Percentiles rank a stretch among this genome's conserved stretches.
These are phyloP conservation scores for Globodera ellingtonae DNA, from an alignment of 1,140 invertebrate species.

Conservation along the genomic window DNA sequence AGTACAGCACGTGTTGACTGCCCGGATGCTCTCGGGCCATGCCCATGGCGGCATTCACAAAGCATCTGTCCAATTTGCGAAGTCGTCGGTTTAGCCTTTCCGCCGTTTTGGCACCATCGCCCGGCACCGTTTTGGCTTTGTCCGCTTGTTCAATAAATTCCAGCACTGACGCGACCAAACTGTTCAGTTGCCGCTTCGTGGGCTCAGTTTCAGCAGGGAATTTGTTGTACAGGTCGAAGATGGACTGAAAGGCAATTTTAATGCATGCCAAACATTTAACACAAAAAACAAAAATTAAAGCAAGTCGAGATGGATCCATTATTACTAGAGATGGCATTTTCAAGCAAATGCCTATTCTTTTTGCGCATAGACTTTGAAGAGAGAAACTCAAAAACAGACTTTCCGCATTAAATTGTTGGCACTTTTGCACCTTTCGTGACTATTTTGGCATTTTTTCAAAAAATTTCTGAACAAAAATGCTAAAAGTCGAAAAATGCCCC, in stretches of 20 bases:
- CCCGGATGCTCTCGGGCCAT: neutral
- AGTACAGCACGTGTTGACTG: slow-evolving; percentile 54
- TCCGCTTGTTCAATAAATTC: slow-evolving; percentile 33
- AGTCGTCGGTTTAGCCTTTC: slow-evolving; percentile 41
- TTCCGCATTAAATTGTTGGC: too few relatives aligned
- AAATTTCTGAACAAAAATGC: too few relatives aligned
- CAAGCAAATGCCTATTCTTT: too few relatives aligned
- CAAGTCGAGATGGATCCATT: too few relatives aligned
- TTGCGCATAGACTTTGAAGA: too few relatives aligned
- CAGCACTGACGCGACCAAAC: slow-evolving; percentile 25
- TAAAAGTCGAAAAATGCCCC: too few relatives aligned
- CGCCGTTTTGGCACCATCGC: neutral
- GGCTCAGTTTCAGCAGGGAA: slow-evolving; percentile 4
- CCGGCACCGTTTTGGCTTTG: slow-evolving; percentile 32
- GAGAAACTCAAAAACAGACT: too few relatives aligned
- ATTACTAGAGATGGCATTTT: too few relatives aligned
- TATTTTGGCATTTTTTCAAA: too few relatives aligned
- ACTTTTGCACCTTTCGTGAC: too few relatives aligned
- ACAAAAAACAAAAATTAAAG: neutral
- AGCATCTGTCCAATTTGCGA: slow-evolving; percentile 54
- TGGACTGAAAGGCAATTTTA: neutral
- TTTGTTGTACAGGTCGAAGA: slow-evolving; percentile 17
- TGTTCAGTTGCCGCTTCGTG: slow-evolving; percentile 18
- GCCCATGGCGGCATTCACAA: slow-evolving; percentile 50
- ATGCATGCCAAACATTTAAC: neutral